Percentiles rank a stretch among this genome's conserved stretches.
Evolutionary conservation across 1,140 invertebrate species (phyloP).

Genomic region (Drosophila takahashii): DNA sequence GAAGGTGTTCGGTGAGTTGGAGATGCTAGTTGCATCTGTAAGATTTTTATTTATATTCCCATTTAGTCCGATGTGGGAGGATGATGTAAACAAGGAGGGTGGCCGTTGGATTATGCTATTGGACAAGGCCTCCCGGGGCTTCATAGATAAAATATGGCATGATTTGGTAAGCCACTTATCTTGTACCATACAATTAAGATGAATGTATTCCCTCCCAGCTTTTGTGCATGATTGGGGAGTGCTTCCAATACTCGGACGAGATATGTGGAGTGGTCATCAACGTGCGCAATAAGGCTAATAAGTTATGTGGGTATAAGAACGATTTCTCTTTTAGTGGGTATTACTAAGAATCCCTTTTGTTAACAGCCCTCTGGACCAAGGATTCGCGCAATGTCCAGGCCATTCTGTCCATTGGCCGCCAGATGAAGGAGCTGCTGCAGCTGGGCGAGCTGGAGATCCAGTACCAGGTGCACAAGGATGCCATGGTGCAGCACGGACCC

Average conservation of each 20-base stretch:
- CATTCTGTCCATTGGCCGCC: constrained; percentile 92
- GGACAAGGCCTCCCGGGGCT: constrained; percentile 92
- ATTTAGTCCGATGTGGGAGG: constrained; percentile 98
- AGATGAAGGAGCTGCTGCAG: constrained; percentile 93
- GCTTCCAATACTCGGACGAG: constrained; percentile 96
- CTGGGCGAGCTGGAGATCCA: constrained; percentile 85
- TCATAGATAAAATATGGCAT: constrained; percentile 97
- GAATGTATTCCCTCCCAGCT: constrained; percentile 84
- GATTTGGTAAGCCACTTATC: constrained; percentile 91
- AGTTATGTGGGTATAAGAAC: constrained; percentile 87
- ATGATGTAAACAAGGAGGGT: constrained; percentile 93
- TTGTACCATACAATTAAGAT: no score
- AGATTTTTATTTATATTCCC: background rate
- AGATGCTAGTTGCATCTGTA: no score
- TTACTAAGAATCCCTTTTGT: constrained; percentile 23
- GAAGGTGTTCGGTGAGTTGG: constrained; percentile 91
- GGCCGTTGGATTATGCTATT: constrained; percentile 98
- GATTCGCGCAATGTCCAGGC: constrained; percentile 91
- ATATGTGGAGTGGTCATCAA: constrained; percentile 98
- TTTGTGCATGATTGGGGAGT: constrained; percentile 98
- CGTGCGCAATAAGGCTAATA: constrained; percentile 95
- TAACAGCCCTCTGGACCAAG: constrained; percentile 94
- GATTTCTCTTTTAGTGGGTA: background rate
- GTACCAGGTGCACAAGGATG: constrained; percentile 94
- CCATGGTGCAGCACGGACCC: constrained; percentile 93